Base-by-base conservation (phyloP, 2,888 invertebrate species). In the Chelonus formosanus region DNA sequence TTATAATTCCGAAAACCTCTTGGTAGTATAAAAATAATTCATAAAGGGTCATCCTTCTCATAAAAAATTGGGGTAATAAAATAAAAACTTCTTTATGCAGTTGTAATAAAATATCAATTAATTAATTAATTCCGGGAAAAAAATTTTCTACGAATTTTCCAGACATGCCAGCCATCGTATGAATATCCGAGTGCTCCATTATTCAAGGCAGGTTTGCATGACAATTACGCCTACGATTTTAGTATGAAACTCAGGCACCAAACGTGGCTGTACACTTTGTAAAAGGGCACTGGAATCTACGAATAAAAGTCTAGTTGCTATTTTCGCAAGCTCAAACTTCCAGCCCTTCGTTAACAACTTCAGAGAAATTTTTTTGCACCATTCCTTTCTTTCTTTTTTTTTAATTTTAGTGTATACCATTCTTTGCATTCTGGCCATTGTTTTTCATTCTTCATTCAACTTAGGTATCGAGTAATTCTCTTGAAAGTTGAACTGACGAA, bases 151-250 rank as follows among this genome's bases (percentile, higher is more conserved):
- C 5, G n/a, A n/a, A 53, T 53, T 53, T 53, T n/a, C 5, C 40
- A 40, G 40, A 6, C 40, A 3, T 40, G 40, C 40, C 1, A 40
- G 6, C 5, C 40, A 40, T 40, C 72, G 75, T 76, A 75, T 76
- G 76, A 77, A 76, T 77, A 75, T 76, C 76, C 34, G 72, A 74
- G 72, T 70, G 74, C 73, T 76, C 74, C 76, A 76, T 77, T 76
- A 77, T 76, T 76, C 77, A 76, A 71, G 71, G 70, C 65, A 74
- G 70, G 76, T 76, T 77, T 76, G 75, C 77, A 77, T 77, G 76
- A 74, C 76, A 76, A 77, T 76, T 76, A 76, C 75, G 75, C 71
- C 71, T 72, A 70, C 10, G 52, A 52, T 52, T 52, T 52, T 32
- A 75, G 75, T 74, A 75, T 76, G 72, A 70, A 70, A 71, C 67